Evolutionary conservation across 2,888 invertebrate species (phyloP).

Genomic region (Germaria angustata): DNA sequence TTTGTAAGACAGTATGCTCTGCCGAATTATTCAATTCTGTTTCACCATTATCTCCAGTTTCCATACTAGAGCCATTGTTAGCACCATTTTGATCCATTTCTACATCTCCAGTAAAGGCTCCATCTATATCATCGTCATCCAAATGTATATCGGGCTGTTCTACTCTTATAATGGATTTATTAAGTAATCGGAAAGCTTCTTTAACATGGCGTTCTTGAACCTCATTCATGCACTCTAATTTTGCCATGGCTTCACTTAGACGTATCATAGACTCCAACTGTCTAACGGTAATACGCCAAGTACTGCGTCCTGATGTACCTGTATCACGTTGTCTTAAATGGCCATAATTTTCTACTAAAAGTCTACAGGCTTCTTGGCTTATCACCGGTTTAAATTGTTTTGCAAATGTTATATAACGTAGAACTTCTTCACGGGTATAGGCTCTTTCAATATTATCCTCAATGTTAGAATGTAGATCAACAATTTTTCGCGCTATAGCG

Average conservation of each 20-base stretch:
- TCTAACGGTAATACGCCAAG: slow-evolving; percentile 98
- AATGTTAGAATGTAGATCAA: slow-evolving; percentile 94
- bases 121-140: slow-evolving; percentile 86
- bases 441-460: slow-evolving; percentile 89
- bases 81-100: slow-evolving; percentile 80
- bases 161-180: slow-evolving; percentile 97
- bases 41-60: slow-evolving; percentile 71
- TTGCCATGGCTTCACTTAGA: slow-evolving; percentile 97
- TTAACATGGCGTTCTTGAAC: slow-evolving; percentile 93
- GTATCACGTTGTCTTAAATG: slow-evolving; percentile 92
- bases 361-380: slow-evolving; percentile 89
- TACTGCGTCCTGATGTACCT: slow-evolving; percentile 84
- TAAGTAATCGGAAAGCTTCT: slow-evolving; percentile 93
- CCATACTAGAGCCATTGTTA: slow-evolving; percentile 53
- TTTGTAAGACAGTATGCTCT: slow-evolving; percentile 77
- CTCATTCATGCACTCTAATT: slow-evolving; percentile 95
- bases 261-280: slow-evolving; percentile 98
- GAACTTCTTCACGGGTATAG: slow-evolving; percentile 93
- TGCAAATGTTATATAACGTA: slow-evolving; percentile 97
- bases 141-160: slow-evolving; percentile 98
- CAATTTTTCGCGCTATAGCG: slow-evolving; percentile 96
- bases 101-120: slow-evolving; percentile 79
- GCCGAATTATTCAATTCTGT: slow-evolving; percentile 76
- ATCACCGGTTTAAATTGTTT: slow-evolving; percentile 95
- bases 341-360: slow-evolving; percentile 94